Conservation (phyloP, 2,888 invertebrate genomes). For the Eilema griseolum region DNA sequence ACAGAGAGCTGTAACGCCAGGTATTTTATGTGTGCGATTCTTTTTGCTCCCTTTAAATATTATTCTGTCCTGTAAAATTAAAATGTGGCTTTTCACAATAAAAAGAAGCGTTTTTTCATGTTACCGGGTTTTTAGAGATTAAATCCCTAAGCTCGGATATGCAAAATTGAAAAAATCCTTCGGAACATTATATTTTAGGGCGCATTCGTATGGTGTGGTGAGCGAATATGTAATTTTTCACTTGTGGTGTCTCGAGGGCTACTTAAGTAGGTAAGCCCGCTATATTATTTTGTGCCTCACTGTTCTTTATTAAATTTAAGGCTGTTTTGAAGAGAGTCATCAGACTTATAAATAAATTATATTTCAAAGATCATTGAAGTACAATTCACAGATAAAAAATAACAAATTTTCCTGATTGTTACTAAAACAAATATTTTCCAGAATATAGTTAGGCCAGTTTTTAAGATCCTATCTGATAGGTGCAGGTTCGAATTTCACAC, state of each 20-base stretch:
- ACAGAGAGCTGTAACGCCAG: neutral
- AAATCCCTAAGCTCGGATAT: conserved; percentile 57
- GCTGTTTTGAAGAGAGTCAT: neutral
- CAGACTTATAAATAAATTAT: neutral
- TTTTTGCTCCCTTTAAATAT: conserved; percentile 32
- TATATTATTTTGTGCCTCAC: conserved; percentile 11
- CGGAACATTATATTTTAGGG: conserved; percentile 34
- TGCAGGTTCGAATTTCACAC: no score
- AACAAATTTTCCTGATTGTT: no score
- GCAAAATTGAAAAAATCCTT: conserved; percentile 58
- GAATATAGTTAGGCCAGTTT: no score
- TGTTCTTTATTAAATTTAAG: conserved; percentile 12
- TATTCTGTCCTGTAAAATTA: conserved; percentile 39
- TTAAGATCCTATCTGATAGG: no score
- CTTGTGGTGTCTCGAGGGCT: conserved; percentile 16
- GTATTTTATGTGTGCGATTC: conserved; percentile 23
- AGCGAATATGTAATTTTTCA: conserved; percentile 24
- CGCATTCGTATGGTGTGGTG: conserved; percentile 21
- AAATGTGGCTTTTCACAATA: conserved; percentile 54
- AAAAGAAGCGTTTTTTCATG: conserved; percentile 45
- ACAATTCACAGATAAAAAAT: no score
- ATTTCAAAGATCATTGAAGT: neutral
- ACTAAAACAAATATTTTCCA: no score
- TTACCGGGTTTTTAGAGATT: conserved; percentile 53
- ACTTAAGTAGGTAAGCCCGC: conserved; percentile 13